These are phyloP conservation scores for Indicator maculatus DNA, from an alignment of 2,113 vertebrate genomes.

Conservation along the genomic window DNA sequence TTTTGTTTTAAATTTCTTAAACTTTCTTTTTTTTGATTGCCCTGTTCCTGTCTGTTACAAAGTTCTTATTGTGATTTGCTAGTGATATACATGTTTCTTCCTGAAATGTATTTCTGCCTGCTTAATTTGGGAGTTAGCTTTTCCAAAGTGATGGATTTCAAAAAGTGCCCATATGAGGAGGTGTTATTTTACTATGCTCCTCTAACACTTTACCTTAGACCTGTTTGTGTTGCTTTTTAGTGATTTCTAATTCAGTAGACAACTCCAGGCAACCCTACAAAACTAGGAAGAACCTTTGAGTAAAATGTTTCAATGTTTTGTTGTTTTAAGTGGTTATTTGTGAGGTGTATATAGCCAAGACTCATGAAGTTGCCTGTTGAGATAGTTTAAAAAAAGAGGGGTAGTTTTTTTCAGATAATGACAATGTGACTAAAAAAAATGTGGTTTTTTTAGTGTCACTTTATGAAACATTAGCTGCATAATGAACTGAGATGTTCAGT, in stretches of 20 bases:
- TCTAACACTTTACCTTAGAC: background rate
- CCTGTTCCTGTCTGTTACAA: background rate
- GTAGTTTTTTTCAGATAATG: background rate
- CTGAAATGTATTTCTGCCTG: background rate
- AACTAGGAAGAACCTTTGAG: background rate
- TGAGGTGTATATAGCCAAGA: background rate
- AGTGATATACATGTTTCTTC: background rate
- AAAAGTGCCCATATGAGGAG: fast-evolving
- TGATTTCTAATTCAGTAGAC: background rate
- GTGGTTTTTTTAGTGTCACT: background rate
- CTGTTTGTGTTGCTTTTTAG: background rate
- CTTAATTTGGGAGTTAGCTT: background rate
- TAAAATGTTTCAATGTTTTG: background rate
- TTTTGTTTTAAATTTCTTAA: background rate
- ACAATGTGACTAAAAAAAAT: background rate
- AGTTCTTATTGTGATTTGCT: background rate
- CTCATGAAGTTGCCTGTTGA: background rate
- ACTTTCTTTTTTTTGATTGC: background rate
- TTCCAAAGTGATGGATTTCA: background rate
- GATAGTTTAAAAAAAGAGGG: background rate
- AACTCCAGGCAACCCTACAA: background rate
- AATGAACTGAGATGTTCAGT: background rate
- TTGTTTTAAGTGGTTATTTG: background rate
- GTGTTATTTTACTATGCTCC: background rate
- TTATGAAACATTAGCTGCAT: background rate